Conservation (phyloP, 2,797 vertebrate species). For the Falco biarmicus region DNA sequence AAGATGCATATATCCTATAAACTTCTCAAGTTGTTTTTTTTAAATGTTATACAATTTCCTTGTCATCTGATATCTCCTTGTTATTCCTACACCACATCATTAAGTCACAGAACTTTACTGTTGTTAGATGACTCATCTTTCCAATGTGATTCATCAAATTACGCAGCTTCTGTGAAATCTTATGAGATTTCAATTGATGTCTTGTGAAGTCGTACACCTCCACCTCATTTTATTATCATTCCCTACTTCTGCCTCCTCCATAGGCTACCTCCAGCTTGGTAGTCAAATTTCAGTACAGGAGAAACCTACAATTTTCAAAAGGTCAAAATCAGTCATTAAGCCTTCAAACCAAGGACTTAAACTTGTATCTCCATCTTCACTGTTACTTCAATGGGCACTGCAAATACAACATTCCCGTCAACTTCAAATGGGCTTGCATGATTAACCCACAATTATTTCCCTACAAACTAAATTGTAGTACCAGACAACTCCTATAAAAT, state of each 20-base stretch:
- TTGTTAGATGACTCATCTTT: constrained; percentile 55
- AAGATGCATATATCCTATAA: neutral
- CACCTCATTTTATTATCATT: neutral
- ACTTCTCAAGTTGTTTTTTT: neutral
- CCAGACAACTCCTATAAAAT: neutral
- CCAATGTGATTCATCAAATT: constrained; percentile 56
- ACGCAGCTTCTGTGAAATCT: neutral
- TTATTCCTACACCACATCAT: constrained; percentile 10
- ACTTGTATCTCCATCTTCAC: neutral
- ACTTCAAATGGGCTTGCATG: neutral
- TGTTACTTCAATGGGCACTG: neutral
- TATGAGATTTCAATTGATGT: constrained; percentile 14
- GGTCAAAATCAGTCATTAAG: neutral
- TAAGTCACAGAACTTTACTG: constrained; percentile 39
- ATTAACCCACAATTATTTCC: neutral
- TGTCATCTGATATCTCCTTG: constrained; percentile 1
- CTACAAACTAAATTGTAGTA: neutral
- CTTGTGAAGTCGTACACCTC: constrained; percentile 34
- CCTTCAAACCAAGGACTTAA: neutral
- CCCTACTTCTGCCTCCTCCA: neutral
- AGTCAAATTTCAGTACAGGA: neutral
- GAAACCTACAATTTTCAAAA: neutral
- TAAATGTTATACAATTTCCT: neutral
- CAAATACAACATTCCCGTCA: neutral
- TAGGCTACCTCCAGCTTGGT: neutral